phyloP scores from a whole-genome alignment of 2,888 invertebrate species.

The Fragum sueziense region DNA sequence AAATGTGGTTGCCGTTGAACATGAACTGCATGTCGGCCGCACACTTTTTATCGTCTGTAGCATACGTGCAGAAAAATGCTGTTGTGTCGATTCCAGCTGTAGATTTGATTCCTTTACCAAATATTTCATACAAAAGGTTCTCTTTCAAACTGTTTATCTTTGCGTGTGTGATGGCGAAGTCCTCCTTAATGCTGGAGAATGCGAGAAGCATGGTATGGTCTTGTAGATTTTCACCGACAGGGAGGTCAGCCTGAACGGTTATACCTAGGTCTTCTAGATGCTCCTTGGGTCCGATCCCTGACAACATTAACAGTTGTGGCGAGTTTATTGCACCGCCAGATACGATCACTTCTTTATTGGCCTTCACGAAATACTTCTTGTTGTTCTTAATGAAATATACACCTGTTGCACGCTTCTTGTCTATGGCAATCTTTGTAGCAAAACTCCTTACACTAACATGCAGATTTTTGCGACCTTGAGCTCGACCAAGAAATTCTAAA shows the following conservation, averaged over 20 bases:
- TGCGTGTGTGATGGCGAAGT: constrained; percentile 35
- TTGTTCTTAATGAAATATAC: constrained; percentile 68
- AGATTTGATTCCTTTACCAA: constrained; percentile 40
- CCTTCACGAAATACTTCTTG: constrained; percentile 58
- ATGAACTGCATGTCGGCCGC: constrained; percentile 52
- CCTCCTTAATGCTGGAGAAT: constrained; percentile 27
- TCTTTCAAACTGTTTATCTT: constrained; percentile 32
- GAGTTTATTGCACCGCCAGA: constrained; percentile 81
- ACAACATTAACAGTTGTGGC: constrained; percentile 80
- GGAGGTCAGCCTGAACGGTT: constrained; percentile 73
- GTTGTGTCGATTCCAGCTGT: constrained; percentile 44
- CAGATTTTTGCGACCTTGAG: constrained; percentile 41
- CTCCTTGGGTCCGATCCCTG: constrained; percentile 80
- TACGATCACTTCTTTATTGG: constrained; percentile 76
- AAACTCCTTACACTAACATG: constrained; percentile 51
- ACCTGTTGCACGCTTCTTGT: constrained; percentile 67
- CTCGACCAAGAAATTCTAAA: constrained; percentile 46
- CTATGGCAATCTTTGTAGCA: constrained; percentile 69
- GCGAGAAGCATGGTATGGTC: constrained; percentile 38
- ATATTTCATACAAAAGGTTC: constrained; percentile 35
- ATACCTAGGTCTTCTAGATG: constrained; percentile 78
- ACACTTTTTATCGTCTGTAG: constrained; percentile 37
- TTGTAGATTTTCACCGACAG: constrained; percentile 68
- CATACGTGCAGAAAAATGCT: constrained; percentile 46
- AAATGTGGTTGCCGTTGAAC: constrained; percentile 25